Conservation (phyloP, 2,888 invertebrate species). For the Andrena bicolor region DNA sequence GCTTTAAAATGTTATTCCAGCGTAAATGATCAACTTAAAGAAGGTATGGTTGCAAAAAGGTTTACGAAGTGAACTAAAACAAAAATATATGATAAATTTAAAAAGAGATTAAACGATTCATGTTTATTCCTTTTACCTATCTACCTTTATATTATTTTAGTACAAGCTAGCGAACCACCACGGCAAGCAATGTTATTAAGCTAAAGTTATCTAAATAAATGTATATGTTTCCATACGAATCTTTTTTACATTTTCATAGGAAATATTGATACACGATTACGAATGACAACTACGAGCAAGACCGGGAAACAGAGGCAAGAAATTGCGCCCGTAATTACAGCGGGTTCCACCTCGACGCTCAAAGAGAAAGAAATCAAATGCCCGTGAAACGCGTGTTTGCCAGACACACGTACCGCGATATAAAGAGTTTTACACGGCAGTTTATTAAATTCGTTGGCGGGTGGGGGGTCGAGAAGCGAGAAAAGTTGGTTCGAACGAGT, state of each 20-base stretch:
- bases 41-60: too few species aligned
- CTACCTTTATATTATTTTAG: too few species aligned
- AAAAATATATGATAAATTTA: too few species aligned
- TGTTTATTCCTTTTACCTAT: too few species aligned
- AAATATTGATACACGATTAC: not conserved
- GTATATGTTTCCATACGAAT: not conserved
- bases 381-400: conserved; percentile 32
- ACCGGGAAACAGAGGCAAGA: not conserved
- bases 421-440: conserved; percentile 49
- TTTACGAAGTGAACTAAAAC: too few species aligned
- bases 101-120: too few species aligned
- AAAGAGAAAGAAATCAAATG: conserved; percentile 24
- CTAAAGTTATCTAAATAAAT: too few species aligned
- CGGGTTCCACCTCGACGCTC: conserved; percentile 30
- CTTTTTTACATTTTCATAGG: not conserved
- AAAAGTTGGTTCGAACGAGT: conserved; percentile 55
- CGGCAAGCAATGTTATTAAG: too few species aligned
- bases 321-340: conserved; percentile 25
- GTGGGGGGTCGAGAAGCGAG: conserved; percentile 13
- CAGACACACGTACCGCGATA: conserved; percentile 33
- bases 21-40: too few species aligned
- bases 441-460: conserved; percentile 66
- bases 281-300: not conserved
- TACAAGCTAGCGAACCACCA: too few species aligned
- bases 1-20: too few species aligned